Evolutionary conservation across 2,113 vertebrate genomes (phyloP).

Genomic region (Tachysurus fulvidraco): DNA sequence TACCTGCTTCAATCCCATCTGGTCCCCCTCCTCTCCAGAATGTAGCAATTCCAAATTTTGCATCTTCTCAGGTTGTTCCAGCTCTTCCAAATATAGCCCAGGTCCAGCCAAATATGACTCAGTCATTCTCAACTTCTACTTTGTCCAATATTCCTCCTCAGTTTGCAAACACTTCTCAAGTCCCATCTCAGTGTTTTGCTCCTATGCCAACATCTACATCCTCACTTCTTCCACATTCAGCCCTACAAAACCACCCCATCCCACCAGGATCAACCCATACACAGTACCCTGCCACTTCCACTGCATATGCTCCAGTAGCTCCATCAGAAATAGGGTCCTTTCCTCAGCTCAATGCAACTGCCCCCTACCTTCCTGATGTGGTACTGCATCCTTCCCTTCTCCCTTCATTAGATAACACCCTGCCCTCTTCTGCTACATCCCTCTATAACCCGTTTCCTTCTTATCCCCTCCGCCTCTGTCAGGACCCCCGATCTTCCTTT

Average conservation of each 20-base stretch:
- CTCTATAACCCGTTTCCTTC: constrained; percentile 71
- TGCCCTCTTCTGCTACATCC: constrained; percentile 52
- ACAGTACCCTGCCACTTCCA: constrained; percentile 57
- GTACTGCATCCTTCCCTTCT: constrained; percentile 68
- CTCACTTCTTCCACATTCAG: constrained; percentile 47
- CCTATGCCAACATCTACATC: constrained; percentile 31
- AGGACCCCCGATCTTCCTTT: constrained; percentile 72
- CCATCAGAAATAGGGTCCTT: constrained; percentile 63
- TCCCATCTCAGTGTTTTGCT: constrained; percentile 41
- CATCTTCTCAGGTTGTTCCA: constrained; percentile 43
- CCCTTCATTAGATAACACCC: constrained; percentile 64
- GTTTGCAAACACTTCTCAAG: constrained; percentile 40
- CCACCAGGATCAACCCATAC: constrained; percentile 39
- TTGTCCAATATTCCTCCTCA: constrained; percentile 54
- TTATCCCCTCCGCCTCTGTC: constrained; percentile 70
- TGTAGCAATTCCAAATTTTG: constrained; percentile 60
- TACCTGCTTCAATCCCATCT: constrained; percentile 30
- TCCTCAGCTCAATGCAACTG: constrained; percentile 62
- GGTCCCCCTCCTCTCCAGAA: constrained; percentile 60
- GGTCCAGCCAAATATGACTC: constrained; percentile 36
- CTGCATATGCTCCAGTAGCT: constrained; percentile 59
- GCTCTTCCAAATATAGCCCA: constrained; percentile 34
- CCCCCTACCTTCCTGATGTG: constrained; percentile 70
- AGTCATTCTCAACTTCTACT: constrained; percentile 47
- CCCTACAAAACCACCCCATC: constrained; percentile 47